Evolutionary conservation across 2,113 vertebrate genomes (phyloP).

Genomic region (Alexandromys fortis): DNA sequence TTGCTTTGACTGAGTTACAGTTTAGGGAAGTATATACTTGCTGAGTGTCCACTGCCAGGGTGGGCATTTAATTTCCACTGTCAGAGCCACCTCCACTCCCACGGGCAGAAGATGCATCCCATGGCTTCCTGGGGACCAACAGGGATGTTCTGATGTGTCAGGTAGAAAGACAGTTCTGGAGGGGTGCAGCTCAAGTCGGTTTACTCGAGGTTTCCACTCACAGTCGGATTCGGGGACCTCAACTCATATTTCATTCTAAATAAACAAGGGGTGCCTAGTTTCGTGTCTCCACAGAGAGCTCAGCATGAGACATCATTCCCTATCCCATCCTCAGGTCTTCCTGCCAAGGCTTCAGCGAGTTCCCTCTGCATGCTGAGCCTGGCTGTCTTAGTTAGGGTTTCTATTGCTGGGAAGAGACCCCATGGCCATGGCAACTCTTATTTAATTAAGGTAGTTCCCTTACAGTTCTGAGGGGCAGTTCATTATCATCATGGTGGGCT

Average conservation of each 20-base stretch:
- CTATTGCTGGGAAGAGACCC: not conserved
- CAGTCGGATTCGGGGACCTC: not conserved
- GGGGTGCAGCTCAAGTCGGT: not conserved
- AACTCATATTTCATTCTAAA: not conserved
- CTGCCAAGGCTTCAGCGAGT: not conserved
- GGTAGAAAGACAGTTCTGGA: not conserved
- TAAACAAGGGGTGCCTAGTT: not conserved
- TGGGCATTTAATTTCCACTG: not conserved
- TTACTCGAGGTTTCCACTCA: not conserved
- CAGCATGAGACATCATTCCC: not conserved
- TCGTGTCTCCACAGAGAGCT: not conserved
- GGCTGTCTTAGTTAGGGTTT: not conserved
- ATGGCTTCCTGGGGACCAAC: too few species aligned
- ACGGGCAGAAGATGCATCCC: not conserved
- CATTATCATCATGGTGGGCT: not conserved
- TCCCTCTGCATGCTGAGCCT: not conserved
- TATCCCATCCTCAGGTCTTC: not conserved
- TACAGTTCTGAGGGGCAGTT: not conserved
- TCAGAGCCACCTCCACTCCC: not conserved
- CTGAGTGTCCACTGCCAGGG: not conserved
- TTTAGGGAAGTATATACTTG: not conserved
- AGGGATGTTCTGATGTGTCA: not conserved
- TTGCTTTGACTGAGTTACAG: slow-evolving; percentile 10
- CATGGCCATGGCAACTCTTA: not conserved
- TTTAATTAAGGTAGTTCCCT: not conserved